Evolutionary conservation across 2,797 vertebrate species (phyloP).

Genomic region (Trachops cirrhosus): DNA sequence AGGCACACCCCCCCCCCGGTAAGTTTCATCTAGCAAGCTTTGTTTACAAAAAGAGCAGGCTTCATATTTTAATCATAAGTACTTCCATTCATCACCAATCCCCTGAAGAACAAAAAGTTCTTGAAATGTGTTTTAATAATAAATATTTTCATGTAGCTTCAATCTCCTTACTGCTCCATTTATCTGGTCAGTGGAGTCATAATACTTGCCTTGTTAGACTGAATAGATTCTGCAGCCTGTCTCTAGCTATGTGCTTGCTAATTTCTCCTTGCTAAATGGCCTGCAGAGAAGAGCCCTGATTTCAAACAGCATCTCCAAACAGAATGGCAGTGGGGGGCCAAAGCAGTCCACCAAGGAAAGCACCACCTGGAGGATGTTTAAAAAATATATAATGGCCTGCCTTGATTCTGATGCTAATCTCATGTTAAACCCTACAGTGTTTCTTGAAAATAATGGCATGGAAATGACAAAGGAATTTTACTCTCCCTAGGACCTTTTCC

Average conservation of each 20-base stretch:
- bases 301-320: constrained; percentile 70
- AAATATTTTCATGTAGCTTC: constrained; percentile 64
- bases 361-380: constrained; percentile 66
- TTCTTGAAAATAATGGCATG: constrained; percentile 70
- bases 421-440: constrained; percentile 44
- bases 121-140: constrained; percentile 63
- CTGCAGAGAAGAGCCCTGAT: constrained; percentile 70
- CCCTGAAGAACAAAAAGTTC: constrained; percentile 41
- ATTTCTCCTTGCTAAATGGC: constrained; percentile 65
- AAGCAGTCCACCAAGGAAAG: constrained; percentile 58
- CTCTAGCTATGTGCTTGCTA: background rate
- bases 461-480: constrained; percentile 65
- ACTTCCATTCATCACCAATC: constrained; percentile 56
- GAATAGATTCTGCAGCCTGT: constrained; percentile 61
- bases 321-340: constrained; percentile 70
- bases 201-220: constrained; percentile 41
- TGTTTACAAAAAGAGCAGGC: constrained; percentile 56
- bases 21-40: constrained; percentile 45
- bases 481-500: constrained; percentile 44
- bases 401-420: constrained; percentile 73
- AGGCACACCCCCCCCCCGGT: background rate
- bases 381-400: constrained; percentile 61
- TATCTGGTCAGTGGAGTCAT: constrained; percentile 58
- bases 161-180: background rate
- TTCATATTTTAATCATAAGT: constrained; percentile 70